Evolutionary conservation across 2,797 vertebrate species (phyloP).

Genomic region (Garrulus glandarius): DNA sequence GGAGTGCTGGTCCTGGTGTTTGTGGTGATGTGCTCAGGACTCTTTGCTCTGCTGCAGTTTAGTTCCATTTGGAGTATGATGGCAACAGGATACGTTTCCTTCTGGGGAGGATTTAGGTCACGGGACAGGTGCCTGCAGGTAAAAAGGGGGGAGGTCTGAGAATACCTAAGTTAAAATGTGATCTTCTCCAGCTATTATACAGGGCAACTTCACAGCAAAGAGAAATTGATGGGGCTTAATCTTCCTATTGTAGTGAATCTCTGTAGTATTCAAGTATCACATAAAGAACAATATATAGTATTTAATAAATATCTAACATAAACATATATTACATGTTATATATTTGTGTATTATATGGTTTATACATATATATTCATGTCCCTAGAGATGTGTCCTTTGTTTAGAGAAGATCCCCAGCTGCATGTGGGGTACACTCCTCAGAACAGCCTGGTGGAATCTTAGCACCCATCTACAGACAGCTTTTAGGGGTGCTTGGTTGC

Average conservation of each 20-base stretch:
- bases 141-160: not conserved
- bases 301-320: not conserved
- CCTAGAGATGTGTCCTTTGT: not conserved
- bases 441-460: not conserved
- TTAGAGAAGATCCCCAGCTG: not conserved
- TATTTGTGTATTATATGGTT: too few species aligned
- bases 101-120: not conserved
- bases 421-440: not conserved
- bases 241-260: not conserved
- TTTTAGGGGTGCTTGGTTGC: not conserved
- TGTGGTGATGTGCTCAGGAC: not conserved
- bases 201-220: not conserved
- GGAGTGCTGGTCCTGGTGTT: accelerated
- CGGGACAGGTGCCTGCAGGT: not conserved
- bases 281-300: not conserved
- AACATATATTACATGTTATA: too few species aligned
- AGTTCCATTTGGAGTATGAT: not conserved
- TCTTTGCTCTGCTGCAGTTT: not conserved
- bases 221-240: not conserved
- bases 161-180: not conserved
- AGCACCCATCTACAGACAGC: not conserved
- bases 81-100: not conserved
- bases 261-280: not conserved
- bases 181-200: not conserved
- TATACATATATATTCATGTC: not conserved